Evolutionary conservation across 2,888 invertebrate species (phyloP).

Genomic region (Cerastis rubricosa): DNA sequence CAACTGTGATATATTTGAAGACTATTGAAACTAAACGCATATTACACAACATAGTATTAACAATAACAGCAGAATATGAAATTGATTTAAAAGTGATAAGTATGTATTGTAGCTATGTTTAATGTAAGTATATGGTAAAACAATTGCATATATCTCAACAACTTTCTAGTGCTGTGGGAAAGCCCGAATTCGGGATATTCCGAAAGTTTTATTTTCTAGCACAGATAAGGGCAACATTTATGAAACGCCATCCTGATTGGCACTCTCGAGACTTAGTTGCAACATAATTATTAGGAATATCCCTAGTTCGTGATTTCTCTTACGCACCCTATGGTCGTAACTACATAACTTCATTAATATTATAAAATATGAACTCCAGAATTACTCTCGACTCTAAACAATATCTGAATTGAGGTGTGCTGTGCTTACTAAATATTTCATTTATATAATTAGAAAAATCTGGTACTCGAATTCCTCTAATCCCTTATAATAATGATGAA

Average conservation of each 20-base stretch:
- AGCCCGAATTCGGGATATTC: constrained; percentile 17
- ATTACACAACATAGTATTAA: constrained; percentile 40
- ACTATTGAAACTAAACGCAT: constrained; percentile 48
- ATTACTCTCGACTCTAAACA: constrained; percentile 59
- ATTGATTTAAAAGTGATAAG: constrained; percentile 38
- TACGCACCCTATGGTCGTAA: constrained; percentile 37
- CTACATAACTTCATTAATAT: constrained; percentile 54
- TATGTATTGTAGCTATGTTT: constrained; percentile 44
- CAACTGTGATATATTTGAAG: constrained; percentile 55
- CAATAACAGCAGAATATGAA: constrained; percentile 38
- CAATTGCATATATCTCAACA: constrained; percentile 62
- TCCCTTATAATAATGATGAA: constrained; percentile 68
- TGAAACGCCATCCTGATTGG: constrained; percentile 19
- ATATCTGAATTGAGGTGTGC: constrained; percentile 70
- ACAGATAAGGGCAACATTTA: constrained; percentile 22
- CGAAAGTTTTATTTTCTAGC: constrained; percentile 11
- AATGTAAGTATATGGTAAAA: constrained; percentile 57
- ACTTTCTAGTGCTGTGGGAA: constrained; percentile 33
- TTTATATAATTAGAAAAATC: constrained; percentile 63
- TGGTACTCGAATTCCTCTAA: constrained; percentile 64
- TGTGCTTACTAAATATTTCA: constrained; percentile 39
- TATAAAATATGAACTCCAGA: constrained; percentile 44
- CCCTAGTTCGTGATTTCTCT: background rate
- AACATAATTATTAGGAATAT: constrained; percentile 25
- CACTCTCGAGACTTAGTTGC: constrained; percentile 30